Evolutionary conservation across 2,113 vertebrate genomes (phyloP).

Genomic region (Paramisgurnus dabryanus): DNA sequence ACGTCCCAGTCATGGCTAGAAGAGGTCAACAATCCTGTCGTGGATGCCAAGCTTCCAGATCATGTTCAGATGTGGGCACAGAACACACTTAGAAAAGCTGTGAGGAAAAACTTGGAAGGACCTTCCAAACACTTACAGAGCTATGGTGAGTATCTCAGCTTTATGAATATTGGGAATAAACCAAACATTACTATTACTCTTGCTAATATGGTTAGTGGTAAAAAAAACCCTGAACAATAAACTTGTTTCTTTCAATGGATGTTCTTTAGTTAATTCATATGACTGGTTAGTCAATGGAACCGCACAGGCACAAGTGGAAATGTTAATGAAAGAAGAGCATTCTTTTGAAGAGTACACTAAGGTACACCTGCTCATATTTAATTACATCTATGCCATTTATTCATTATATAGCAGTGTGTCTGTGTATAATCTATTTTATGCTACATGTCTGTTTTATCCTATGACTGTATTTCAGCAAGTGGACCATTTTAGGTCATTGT

Average conservation of each 20-base stretch:
- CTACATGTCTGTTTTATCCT: constrained; percentile 15
- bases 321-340: constrained; percentile 81
- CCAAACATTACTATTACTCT: neutral
- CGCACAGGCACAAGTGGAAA: constrained; percentile 73
- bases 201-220: neutral
- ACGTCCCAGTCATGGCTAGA: constrained; percentile 80
- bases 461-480: constrained; percentile 77
- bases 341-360: constrained; percentile 85
- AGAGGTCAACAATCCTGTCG: constrained; percentile 61
- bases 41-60: constrained; percentile 78
- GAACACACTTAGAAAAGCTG: constrained; percentile 65
- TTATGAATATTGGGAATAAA: neutral
- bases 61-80: constrained; percentile 74
- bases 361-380: constrained; percentile 68
- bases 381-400: neutral
- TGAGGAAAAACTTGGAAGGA: constrained; percentile 78
- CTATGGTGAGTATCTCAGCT: constrained; percentile 76
- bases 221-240: neutral
- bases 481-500: constrained; percentile 80
- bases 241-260: constrained; percentile 3
- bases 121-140: constrained; percentile 78
- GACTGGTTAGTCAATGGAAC: constrained; percentile 89
- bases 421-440: constrained; percentile 31
- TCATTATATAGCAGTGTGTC: neutral
- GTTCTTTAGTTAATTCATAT: constrained; percentile 80